These are phyloP conservation scores for Cryptoleucopteryx plumbea DNA, from an alignment of 2,113 vertebrate genomes.

Conservation along the genomic window DNA sequence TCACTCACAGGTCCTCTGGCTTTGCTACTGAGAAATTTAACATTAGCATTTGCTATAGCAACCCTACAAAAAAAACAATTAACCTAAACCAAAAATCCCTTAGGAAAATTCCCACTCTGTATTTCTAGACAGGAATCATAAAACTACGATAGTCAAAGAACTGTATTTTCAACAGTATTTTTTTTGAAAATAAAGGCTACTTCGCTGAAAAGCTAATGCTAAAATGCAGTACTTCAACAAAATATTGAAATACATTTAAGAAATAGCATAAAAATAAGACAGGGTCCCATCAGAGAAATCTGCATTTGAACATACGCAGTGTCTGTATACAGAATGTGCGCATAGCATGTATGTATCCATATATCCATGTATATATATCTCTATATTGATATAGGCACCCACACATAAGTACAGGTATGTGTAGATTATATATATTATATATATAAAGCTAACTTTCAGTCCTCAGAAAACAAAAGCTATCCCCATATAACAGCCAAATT, in stretches of 20 bases:
- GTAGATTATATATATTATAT: constrained; percentile 70
- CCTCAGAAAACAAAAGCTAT: constrained; percentile 84
- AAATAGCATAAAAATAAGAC: not conserved
- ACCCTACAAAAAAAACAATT: not conserved
- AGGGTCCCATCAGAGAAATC: not conserved
- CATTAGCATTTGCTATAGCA: not conserved
- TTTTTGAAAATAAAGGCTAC: not conserved
- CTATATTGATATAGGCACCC: constrained; percentile 53
- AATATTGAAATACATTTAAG: not conserved
- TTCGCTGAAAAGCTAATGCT: not conserved
- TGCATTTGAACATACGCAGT: not conserved
- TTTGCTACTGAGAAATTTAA: not conserved
- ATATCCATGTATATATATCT: constrained; percentile 1
- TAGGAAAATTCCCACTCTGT: not conserved
- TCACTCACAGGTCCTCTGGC: not conserved
- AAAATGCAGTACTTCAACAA: not conserved
- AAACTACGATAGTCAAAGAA: not conserved
- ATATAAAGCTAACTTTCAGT: constrained; percentile 84
- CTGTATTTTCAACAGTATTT: not conserved
- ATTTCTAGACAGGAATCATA: not conserved
- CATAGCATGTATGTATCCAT: not conserved
- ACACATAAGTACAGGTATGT: constrained; percentile 56
- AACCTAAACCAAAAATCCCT: not conserved
- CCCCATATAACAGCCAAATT: constrained; percentile 91
- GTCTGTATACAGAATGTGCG: not conserved